A percentile compares a stretch with the other conserved stretches of the same genome.
These are phyloP conservation scores for Eulemur coronatus DNA, from an alignment of 2,797 vertebrate species.

Conservation along the genomic window DNA sequence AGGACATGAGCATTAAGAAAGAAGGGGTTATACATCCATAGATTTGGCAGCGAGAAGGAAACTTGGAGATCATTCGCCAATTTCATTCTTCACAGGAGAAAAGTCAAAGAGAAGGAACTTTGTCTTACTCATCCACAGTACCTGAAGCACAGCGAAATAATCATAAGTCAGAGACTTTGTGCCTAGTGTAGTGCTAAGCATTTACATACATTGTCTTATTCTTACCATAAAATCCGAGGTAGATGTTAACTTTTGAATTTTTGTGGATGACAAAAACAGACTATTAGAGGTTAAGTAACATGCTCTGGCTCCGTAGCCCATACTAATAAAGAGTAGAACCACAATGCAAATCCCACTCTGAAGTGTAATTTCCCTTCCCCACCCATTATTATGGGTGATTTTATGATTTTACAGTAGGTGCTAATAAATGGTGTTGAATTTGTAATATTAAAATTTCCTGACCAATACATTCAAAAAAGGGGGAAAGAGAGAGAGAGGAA, in stretches of 20 bases:
- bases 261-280: slow-evolving; percentile 7
- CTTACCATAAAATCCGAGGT: slow-evolving; percentile 8
- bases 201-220: background rate
- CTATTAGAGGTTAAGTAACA: background rate
- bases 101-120: background rate
- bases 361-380: background rate
- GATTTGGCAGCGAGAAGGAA: background rate
- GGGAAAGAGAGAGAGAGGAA: background rate
- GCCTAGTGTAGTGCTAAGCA: background rate
- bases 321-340: background rate
- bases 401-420: background rate
- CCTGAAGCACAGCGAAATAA: background rate
- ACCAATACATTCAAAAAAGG: background rate
- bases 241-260: background rate
- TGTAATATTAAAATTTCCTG: background rate
- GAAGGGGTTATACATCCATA: background rate
- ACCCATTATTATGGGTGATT: background rate
- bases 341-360: background rate
- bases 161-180: background rate
- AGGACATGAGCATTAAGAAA: background rate
- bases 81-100: background rate
- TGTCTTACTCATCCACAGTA: background rate
- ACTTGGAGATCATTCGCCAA: background rate
- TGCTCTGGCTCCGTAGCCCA: background rate
- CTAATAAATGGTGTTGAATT: background rate